Evolutionary conservation across 2,797 vertebrate species (phyloP).

Genomic region (Crocodylus rhombifer): DNA sequence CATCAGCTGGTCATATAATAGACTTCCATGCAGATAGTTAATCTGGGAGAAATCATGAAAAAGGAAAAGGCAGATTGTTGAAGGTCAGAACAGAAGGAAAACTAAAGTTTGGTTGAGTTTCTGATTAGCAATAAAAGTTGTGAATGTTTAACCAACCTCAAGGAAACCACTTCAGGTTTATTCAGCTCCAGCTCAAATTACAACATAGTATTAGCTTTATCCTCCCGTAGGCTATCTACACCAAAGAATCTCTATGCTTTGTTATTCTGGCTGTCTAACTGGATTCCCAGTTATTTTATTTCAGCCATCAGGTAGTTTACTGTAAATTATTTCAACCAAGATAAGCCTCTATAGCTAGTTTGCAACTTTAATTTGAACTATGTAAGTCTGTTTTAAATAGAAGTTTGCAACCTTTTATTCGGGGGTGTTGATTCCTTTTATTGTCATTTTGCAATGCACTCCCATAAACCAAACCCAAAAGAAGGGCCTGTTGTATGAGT

Average conservation of each 20-base stretch:
- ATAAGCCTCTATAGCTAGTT: conserved; percentile 18
- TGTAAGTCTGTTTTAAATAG: background rate
- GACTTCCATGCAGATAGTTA: background rate
- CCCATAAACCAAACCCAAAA: background rate
- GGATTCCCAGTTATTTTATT: conserved; percentile 36
- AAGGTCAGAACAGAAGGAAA: background rate
- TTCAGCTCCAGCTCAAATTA: background rate
- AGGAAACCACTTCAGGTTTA: background rate
- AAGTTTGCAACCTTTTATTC: background rate
- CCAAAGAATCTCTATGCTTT: background rate
- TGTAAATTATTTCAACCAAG: conserved; percentile 4
- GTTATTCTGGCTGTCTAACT: conserved; percentile 34
- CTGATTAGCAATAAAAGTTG: conserved; percentile 4
- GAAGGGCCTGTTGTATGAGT: background rate
- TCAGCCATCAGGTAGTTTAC: conserved; percentile 45
- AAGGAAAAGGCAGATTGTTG: background rate
- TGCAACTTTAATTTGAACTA: background rate
- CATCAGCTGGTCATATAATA: fast-evolving
- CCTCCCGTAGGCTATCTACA: background rate
- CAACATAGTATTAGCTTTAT: conserved; percentile 41
- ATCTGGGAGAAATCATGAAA: background rate
- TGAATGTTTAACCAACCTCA: background rate
- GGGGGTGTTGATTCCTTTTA: background rate
- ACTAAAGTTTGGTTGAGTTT: background rate
- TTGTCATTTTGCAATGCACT: background rate